These are phyloP conservation scores for Emmelina monodactyla DNA, from an alignment of 2,888 invertebrate species.

Conservation along the genomic window DNA sequence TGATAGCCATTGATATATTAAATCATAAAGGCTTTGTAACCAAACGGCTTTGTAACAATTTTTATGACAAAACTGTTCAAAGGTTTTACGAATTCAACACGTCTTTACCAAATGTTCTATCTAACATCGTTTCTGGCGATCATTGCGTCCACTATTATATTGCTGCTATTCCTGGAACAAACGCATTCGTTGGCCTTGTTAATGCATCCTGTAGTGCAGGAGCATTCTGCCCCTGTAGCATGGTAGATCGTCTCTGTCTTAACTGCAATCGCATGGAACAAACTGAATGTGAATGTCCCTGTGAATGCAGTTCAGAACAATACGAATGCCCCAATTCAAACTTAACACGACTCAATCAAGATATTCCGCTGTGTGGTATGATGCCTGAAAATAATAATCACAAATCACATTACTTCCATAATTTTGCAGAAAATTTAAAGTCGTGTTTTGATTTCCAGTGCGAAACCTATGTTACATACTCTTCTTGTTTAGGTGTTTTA, in stretches of 20 bases:
- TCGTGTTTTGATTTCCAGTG: constrained; percentile 75
- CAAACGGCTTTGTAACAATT: constrained; percentile 85
- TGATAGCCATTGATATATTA: constrained; percentile 88
- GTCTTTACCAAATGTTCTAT: constrained; percentile 76
- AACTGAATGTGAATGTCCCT: constrained; percentile 94
- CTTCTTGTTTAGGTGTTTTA: constrained; percentile 75
- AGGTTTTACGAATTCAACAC: constrained; percentile 86
- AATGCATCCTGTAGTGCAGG: constrained; percentile 86
- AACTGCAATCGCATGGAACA: constrained; percentile 95
- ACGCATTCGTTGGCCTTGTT: constrained; percentile 86
- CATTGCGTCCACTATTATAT: constrained; percentile 89
- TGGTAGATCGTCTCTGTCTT: constrained; percentile 85
- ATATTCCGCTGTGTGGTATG: constrained; percentile 50
- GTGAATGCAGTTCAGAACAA: constrained; percentile 77
- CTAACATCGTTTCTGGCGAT: constrained; percentile 86
- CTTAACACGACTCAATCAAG: constrained; percentile 30
- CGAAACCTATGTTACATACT: constrained; percentile 69
- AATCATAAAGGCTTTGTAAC: constrained; percentile 84
- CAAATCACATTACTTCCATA: constrained; percentile 54
- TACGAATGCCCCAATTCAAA: constrained; percentile 44
- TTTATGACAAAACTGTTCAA: constrained; percentile 85
- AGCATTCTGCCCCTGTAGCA: constrained; percentile 92
- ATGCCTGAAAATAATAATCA: constrained; percentile 55
- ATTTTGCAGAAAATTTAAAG: constrained; percentile 64
- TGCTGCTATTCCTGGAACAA: constrained; percentile 82